Evolutionary conservation across 1,140 invertebrate species (phyloP), one percentile per base, ranked within the genome.

Genomic region (Capitella teleta): DNA sequence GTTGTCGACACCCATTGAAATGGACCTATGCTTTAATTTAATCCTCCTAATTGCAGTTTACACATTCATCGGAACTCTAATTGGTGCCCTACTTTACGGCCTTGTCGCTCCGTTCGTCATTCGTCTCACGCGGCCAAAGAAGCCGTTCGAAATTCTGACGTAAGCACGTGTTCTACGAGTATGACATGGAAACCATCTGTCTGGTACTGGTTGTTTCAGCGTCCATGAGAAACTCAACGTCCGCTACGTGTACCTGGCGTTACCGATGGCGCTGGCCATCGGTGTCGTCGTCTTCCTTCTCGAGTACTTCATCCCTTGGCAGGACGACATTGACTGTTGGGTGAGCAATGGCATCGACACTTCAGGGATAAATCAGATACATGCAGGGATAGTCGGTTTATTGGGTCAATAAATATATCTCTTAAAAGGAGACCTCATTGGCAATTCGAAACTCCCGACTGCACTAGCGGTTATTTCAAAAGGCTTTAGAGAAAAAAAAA

Each of bases 21-120:
- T n/a, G n/a, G n/a, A n/a, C n/a, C n/a, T n/a, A n/a, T n/a, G n/a
- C n/a, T n/a, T n/a, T 19, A 14, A 41, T 8, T 45, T 21, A 25
- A 16, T 32, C 12, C 10, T 43, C 3, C 18, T 19, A 21, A 25
- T 54, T 58, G 30, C 55, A 65, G 63, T 60, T 16, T 62, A 61
- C 40, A 61, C 61, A 2, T 38, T 62, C 2, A 1, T 62, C 8
- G 63, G 63, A 4, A 56, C 49, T 28, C 45, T 65, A 10, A 12
- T 63, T 6, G 63, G 58, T 6, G 60, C 60, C 10, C 41, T 65
- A 23, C 6, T 58, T 3, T 65, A 63, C 43, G 60, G 63, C 6
- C 21, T 65, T 16, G n/a, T 61, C 5, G 60, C 57, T 3, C 50
- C 53, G 0, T 42, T 30, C 6, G 26, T 65, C 2, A 43, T 49